Evolutionary conservation across 2,797 vertebrate genomes (phyloP).

Genomic region (Gambusia yucatana): DNA sequence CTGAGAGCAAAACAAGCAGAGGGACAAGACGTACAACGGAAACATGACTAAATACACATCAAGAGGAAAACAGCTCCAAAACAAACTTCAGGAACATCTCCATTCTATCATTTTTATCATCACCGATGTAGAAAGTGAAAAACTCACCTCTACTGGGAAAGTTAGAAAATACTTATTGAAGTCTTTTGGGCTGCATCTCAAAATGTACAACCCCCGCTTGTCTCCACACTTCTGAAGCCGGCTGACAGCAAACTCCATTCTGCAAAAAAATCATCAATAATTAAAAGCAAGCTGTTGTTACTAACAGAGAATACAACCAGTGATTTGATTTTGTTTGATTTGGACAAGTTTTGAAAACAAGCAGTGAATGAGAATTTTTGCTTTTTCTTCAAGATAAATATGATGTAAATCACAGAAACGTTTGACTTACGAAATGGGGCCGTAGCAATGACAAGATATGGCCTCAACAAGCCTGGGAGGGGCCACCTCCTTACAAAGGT

Average conservation of each 20-base stretch:
- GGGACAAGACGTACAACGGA: background rate
- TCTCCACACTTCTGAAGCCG: slow-evolving; percentile 89
- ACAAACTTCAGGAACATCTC: background rate
- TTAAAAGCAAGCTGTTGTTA: background rate
- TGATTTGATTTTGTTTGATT: background rate
- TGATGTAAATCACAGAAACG: background rate
- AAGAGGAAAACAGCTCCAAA: background rate
- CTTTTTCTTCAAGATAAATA: background rate
- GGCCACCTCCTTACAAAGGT: slow-evolving; percentile 96
- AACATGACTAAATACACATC: background rate
- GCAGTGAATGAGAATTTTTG: background rate
- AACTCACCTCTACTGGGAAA: slow-evolving; percentile 91
- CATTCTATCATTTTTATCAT: background rate
- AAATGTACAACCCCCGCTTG: slow-evolving; percentile 90
- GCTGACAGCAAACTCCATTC: slow-evolving; percentile 93
- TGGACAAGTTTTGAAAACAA: background rate
- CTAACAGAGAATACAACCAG: background rate
- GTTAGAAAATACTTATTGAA: slow-evolving; percentile 96
- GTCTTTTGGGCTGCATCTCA: slow-evolving; percentile 95
- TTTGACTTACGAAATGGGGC: slow-evolving; percentile 91
- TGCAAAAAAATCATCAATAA: slow-evolving; percentile 50
- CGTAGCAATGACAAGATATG: slow-evolving; percentile 91
- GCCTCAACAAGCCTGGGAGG: slow-evolving; percentile 91
- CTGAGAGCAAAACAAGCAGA: slow-evolving; percentile 4
- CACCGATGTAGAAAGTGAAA: slow-evolving; percentile 18